These are phyloP conservation scores for Protodeltote pygarga DNA, from an alignment of 2,888 invertebrate species.

Conservation along the genomic window DNA sequence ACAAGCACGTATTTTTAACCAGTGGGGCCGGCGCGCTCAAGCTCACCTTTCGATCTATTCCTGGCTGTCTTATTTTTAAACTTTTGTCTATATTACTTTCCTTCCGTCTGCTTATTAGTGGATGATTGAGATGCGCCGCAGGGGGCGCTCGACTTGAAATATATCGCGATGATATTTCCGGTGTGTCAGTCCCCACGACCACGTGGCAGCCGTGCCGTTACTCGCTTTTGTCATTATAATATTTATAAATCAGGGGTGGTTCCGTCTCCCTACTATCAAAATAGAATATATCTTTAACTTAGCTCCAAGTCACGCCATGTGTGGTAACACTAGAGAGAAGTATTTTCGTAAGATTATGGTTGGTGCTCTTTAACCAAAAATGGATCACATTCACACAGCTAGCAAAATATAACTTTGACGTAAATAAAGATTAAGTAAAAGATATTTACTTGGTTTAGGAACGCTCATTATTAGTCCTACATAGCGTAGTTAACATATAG, in stretches of 20 bases:
- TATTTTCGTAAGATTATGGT: slow-evolving; percentile 42
- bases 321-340: slow-evolving; percentile 34
- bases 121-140: slow-evolving; percentile 85
- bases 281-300: slow-evolving; percentile 41
- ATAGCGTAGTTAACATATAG: too few relatives aligned
- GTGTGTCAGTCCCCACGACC: slow-evolving; percentile 61
- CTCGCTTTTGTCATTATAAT: slow-evolving; percentile 60
- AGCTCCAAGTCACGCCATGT: slow-evolving; percentile 36
- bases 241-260: slow-evolving; percentile 55
- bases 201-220: slow-evolving; percentile 61
- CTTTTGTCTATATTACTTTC: slow-evolving; percentile 86
- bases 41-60: slow-evolving; percentile 86
- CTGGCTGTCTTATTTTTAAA: slow-evolving; percentile 80
- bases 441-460: slow-evolving; percentile 13
- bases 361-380: slow-evolving; percentile 32
- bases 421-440: slow-evolving; percentile 12
- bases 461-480: too few relatives aligned
- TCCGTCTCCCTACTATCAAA: slow-evolving; percentile 44
- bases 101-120: slow-evolving; percentile 85
- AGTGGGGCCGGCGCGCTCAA: slow-evolving; percentile 80
- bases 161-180: slow-evolving; percentile 79
- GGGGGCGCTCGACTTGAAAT: slow-evolving; percentile 80
- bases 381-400: slow-evolving; percentile 28
- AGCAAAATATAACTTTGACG: slow-evolving; percentile 27
- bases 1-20: slow-evolving; percentile 74